A percentile compares a stretch with the other conserved stretches of the same genome.
Evolutionary conservation across 1,140 invertebrate species (phyloP).

Genomic region (Diabrotica virgifera): DNA sequence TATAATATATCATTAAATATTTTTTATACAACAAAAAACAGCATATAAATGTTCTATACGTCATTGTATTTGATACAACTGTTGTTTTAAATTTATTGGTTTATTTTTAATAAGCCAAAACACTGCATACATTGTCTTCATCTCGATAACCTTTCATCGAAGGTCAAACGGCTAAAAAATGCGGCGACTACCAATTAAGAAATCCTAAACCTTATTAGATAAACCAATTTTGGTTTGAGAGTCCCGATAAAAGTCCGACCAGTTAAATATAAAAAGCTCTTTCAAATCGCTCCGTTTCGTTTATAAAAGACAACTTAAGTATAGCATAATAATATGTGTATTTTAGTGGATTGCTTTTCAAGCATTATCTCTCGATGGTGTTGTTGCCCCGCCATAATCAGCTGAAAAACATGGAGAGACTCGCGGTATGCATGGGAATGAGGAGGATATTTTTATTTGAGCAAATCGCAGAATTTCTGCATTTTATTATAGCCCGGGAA

Average conservation of each 20-base stretch:
- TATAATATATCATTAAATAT: no score
- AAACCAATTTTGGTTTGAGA: no score
- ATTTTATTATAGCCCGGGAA: neutral
- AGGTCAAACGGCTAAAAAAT: no score
- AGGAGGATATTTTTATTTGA: conserved; percentile 17
- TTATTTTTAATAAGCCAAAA: no score
- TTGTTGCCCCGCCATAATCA: conserved; percentile 7
- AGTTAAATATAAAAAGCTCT: neutral
- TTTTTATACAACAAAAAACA: no score
- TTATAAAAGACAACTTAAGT: conserved; percentile 3
- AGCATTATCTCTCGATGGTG: conserved; percentile 6
- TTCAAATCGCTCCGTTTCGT: neutral
- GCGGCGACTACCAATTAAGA: no score
- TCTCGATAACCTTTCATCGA: no score
- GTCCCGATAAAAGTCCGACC: neutral
- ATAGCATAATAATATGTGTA: conserved; percentile 3
- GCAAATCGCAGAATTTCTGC: conserved; percentile 14
- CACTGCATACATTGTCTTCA: no score
- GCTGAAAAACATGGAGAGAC: neutral
- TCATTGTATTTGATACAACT: no score
- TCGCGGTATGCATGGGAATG: conserved; percentile 4
- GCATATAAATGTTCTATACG: no score
- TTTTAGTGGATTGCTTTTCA: neutral
- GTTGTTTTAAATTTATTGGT: no score
- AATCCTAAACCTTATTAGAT: no score